Percentiles rank a stretch among this genome's conserved stretches.
phyloP scores from a whole-genome alignment of 2,888 invertebrate species.

The Drosophila austrosaltans region DNA sequence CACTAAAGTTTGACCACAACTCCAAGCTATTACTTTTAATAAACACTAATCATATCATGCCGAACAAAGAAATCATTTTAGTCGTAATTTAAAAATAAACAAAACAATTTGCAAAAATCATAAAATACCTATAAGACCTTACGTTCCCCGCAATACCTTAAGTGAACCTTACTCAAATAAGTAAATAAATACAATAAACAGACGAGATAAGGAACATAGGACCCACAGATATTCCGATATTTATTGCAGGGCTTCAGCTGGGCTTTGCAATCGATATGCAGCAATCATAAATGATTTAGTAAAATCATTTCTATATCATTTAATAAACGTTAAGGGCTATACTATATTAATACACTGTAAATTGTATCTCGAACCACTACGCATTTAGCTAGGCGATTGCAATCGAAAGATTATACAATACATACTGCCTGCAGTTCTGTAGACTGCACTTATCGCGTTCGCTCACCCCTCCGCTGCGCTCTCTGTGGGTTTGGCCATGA shows the following conservation, averaged over 20 bases:
- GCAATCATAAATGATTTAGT: not conserved
- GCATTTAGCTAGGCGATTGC: slow-evolving; percentile 21
- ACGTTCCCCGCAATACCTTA: too few relatives aligned
- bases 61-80: too few relatives aligned
- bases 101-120: too few relatives aligned
- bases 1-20: not conserved
- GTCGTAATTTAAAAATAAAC: too few relatives aligned
- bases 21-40: not conserved
- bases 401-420: slow-evolving; percentile 20
- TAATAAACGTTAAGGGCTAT: not conserved
- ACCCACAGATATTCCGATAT: not conserved
- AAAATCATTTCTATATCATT: too few relatives aligned
- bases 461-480: not conserved
- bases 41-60: too few relatives aligned
- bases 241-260: not conserved
- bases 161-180: not conserved
- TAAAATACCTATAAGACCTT: too few relatives aligned
- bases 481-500: slow-evolving; percentile 34
- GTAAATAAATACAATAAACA: not conserved
- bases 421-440: slow-evolving; percentile 10
- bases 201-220: not conserved
- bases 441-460: slow-evolving; percentile 36
- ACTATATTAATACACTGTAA: slow-evolving; percentile 14
- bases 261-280: not conserved
- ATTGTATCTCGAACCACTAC: slow-evolving; percentile 23